Evolutionary conservation across 2,113 vertebrate species (phyloP).

Genomic region (Centrocercus urophasianus): DNA sequence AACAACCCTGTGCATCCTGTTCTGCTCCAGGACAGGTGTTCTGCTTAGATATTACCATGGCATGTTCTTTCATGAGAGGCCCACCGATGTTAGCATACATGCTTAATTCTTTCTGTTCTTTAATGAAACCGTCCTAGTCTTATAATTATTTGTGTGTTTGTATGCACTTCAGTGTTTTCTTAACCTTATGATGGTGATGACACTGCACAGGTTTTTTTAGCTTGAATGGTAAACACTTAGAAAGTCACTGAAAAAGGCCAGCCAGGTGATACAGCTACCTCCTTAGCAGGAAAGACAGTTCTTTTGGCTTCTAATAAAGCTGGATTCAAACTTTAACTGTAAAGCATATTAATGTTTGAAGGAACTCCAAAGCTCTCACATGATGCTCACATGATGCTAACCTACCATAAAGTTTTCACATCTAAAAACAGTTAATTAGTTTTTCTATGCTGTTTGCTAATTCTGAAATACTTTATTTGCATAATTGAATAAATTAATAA

Average conservation of each 20-base stretch:
- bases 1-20: not conserved
- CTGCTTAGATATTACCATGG: not conserved
- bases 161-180: not conserved
- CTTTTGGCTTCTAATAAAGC: not conserved
- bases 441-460: not conserved
- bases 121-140: not conserved
- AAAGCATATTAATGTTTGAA: not conserved
- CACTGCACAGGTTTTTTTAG: not conserved
- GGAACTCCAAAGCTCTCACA: not conserved
- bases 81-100: not conserved
- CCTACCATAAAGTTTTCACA: not conserved
- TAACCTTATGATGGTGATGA: not conserved
- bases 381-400: not conserved
- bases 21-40: not conserved
- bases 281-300: not conserved
- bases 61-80: not conserved
- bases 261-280: not conserved
- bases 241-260: not conserved
- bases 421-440: not conserved
- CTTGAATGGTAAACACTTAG: not conserved
- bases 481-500: not conserved
- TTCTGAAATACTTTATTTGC: not conserved
- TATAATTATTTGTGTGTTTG: not conserved
- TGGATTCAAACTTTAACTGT: not conserved
- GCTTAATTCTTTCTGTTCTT: not conserved